A percentile compares a stretch with the other conserved stretches of the same genome.
These are phyloP conservation scores for Pseudorectes ferrugineus DNA, from an alignment of 2,113 vertebrate genomes.

Conservation along the genomic window DNA sequence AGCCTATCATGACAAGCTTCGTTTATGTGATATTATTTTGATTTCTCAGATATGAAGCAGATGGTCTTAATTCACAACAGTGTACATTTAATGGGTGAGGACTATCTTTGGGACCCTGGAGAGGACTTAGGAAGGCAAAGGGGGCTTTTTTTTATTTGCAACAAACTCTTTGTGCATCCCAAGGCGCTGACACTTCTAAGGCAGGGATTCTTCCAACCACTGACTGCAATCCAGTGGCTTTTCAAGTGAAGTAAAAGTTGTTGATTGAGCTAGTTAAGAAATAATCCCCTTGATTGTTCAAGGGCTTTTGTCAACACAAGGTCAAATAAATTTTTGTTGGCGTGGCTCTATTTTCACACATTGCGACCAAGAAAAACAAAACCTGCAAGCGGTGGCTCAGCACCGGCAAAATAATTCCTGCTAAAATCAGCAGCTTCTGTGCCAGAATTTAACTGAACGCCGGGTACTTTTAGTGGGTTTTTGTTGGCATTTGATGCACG, in stretches of 20 bases:
- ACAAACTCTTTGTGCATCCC: background rate
- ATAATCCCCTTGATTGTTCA: constrained; percentile 6
- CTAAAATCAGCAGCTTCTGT: constrained; percentile 4
- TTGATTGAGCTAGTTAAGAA: background rate
- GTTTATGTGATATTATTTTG: background rate
- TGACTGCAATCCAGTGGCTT: background rate
- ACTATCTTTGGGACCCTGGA: background rate
- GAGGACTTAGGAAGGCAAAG: background rate
- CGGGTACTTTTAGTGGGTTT: background rate
- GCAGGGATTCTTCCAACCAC: background rate
- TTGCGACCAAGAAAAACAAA: background rate
- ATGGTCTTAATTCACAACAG: background rate
- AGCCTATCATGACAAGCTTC: background rate
- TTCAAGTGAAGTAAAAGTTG: background rate
- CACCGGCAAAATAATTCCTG: background rate
- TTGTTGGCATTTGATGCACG: background rate
- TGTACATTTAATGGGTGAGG: background rate
- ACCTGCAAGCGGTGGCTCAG: background rate
- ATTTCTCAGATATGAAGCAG: background rate
- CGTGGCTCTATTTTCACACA: background rate
- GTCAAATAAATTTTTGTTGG: constrained; percentile 9
- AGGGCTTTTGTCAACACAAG: background rate
- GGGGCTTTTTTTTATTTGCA: background rate
- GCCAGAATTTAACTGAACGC: background rate
- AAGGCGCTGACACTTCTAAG: background rate